Percentiles rank a stretch among this genome's conserved stretches.
phyloP scores from a whole-genome alignment of 2,888 invertebrate genomes.

The Drosophila kokeensis region DNA sequence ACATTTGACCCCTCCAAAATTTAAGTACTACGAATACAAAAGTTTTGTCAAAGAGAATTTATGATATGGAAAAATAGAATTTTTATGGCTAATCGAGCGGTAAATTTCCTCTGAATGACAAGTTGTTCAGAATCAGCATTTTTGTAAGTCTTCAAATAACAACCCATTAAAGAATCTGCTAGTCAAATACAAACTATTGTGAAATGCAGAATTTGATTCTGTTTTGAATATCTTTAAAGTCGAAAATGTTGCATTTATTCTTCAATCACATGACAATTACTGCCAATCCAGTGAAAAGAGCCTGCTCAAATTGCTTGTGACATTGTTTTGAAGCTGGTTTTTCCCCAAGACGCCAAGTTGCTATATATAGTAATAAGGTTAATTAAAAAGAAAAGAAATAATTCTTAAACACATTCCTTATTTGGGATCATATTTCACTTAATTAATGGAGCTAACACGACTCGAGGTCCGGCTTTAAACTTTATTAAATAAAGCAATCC shows the following conservation, averaged over 20 bases:
- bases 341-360: not conserved
- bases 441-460: not conserved
- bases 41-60: not conserved
- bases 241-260: not conserved
- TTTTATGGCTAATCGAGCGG: not conserved
- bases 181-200: not conserved
- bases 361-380: not conserved
- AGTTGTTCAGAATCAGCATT: not conserved
- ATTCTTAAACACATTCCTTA: not conserved
- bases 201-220: not conserved
- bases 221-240: not conserved
- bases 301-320: not conserved
- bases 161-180: not conserved
- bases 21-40: conserved; percentile 24
- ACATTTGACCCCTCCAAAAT: conserved; percentile 30
- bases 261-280: not conserved
- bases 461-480: not conserved
- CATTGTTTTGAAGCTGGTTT: not conserved
- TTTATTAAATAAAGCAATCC: not conserved
- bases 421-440: not conserved
- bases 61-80: not conserved
- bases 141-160: not conserved
- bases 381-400: not conserved
- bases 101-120: not conserved
- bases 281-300: not conserved